Evolutionary conservation across 2,888 invertebrate species (phyloP), one percentile per base, ranked within the genome.

Genomic region (Catocala sponsa): DNA sequence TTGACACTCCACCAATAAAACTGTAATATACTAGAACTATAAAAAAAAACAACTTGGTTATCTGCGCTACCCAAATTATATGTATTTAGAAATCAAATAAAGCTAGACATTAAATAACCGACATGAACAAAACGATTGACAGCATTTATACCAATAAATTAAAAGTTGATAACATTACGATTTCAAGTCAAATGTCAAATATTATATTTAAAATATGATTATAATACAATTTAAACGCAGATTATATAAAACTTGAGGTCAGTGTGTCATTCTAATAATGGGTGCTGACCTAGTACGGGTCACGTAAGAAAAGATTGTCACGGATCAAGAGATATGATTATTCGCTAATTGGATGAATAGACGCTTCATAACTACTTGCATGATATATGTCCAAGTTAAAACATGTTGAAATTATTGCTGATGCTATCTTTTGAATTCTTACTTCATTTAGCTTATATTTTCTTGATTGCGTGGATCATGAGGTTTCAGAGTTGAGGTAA

Each of bases 211-310:
- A 42, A 68, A 50, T 44, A 64, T 12, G 15, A 58, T 48, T 44
- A 50, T 49, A 59, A 38, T 52, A 41, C 48, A 55, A 15, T 46
- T 42, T 52, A 11, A 38, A 52, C 43, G 63, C 50, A 46, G 15
- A 53, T 63, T 63, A 55, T 63, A 33, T 61, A 46, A 55, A 55
- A 56, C 9, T n/a, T 56, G 44, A 56, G 61, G 61, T 56, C 56
- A 56, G 47, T 61, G 33, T 51, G 61, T 56, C 61, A 41, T 13
- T 13, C 25, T 35, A 33, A 2, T 48, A 13, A 10, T 42, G 52
- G 25, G 25, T 38, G 32, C 33, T 32, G 44, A 51, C 47, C 25
- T 44, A 48, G 9, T 13, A 15, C 2, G 12, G 52, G 5, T 38
- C 15, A 15, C 41, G 13, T 15, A 25, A 51, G 38, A 15, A 47